Conservation (phyloP, 1,140 invertebrate species). For the Pararge aegeria region DNA sequence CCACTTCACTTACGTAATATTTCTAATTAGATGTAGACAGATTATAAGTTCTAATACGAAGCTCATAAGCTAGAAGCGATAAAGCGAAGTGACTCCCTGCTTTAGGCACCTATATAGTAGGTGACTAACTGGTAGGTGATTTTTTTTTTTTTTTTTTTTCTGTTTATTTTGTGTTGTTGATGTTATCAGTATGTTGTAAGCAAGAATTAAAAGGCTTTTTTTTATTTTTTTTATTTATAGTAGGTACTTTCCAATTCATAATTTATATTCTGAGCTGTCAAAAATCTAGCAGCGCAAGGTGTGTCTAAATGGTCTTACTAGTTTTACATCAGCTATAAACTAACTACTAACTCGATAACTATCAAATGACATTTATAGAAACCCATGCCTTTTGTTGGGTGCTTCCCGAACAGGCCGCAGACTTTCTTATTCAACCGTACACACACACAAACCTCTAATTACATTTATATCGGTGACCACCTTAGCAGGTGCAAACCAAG, state of each 20-base stretch:
- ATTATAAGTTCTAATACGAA: no score
- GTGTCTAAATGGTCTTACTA: not conserved
- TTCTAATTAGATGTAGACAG: no score
- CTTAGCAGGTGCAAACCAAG: slow-evolving; percentile 55
- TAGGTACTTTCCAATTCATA: not conserved
- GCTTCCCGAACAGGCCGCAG: slow-evolving; percentile 59
- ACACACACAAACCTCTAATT: slow-evolving; percentile 62
- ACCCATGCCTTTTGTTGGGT: slow-evolving; percentile 32
- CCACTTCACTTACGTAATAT: no score
- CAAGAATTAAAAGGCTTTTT: no score
- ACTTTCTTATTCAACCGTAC: slow-evolving; percentile 49
- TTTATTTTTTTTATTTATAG: not conserved
- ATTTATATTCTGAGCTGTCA: not conserved
- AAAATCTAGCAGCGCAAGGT: not conserved
- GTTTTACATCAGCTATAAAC: not conserved
- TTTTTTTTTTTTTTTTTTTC: no score
- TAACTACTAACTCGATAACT: slow-evolving; percentile 10
- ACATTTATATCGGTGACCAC: slow-evolving; percentile 68
- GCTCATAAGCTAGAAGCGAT: no score
- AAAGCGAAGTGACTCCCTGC: no score
- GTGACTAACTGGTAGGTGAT: no score
- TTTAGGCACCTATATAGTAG: no score
- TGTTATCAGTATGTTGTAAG: no score
- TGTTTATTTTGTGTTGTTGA: no score
- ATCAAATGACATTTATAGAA: slow-evolving; percentile 22